Conservation (phyloP, 2,113 vertebrate species). For the Oryzias curvinotus region DNA sequence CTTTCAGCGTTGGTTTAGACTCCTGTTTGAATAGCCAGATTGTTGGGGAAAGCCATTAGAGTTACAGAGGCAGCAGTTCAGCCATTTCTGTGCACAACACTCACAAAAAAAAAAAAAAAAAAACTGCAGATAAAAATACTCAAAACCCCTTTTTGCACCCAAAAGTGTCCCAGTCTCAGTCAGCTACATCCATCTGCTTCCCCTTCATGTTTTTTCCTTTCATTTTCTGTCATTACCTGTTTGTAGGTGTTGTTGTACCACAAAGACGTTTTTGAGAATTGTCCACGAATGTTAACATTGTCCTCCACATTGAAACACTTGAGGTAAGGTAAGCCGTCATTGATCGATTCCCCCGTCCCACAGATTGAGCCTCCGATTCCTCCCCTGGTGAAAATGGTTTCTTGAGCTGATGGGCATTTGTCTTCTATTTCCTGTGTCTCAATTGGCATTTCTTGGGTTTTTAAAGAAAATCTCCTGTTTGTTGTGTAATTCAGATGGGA, state of each 20-base stretch:
- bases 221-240: conserved; percentile 45
- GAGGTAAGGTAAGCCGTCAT: conserved; percentile 85
- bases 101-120: conserved; percentile 49
- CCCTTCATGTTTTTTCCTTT: conserved; percentile 33
- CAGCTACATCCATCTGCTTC: conserved; percentile 62
- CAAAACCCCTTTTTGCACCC: conserved; percentile 37
- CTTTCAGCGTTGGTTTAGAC: conserved; percentile 3
- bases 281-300: conserved; percentile 73
- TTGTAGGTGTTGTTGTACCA: conserved; percentile 45
- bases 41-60: conserved; percentile 28
- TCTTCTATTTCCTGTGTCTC: conserved; percentile 44
- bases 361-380: conserved; percentile 73
- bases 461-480: conserved; percentile 49
- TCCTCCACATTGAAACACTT: conserved; percentile 83
- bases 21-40: conserved; percentile 13
- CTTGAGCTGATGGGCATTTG: conserved; percentile 37
- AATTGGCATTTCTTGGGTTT: conserved; percentile 57
- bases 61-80: conserved; percentile 34
- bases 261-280: conserved; percentile 68
- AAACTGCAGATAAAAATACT: conserved; percentile 46
- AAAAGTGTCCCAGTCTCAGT: conserved; percentile 51
- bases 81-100: conserved; percentile 42
- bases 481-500: conserved; percentile 42
- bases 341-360: conserved; percentile 67
- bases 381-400: conserved; percentile 44